Evolutionary conservation across 2,797 vertebrate genomes (phyloP).

Genomic region (Rhincodon typus): DNA sequence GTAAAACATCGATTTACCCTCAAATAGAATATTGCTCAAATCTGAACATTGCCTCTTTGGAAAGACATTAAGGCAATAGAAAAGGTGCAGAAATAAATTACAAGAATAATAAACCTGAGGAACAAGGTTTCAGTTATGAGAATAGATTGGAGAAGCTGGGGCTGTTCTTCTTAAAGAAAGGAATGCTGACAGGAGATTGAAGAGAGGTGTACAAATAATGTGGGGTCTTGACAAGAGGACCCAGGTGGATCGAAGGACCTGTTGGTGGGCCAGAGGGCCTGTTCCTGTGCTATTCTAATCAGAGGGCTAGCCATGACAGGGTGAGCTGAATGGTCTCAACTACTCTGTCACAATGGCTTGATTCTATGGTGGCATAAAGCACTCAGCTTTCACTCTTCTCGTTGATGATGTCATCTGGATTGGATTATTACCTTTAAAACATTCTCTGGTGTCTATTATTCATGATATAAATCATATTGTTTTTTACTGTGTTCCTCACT

Average conservation of each 20-base stretch:
- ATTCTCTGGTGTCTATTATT: neutral
- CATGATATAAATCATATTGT: neutral
- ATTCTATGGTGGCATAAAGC: neutral
- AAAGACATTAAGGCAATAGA: neutral
- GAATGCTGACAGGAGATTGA: neutral
- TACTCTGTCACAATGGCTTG: neutral
- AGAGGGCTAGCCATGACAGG: neutral
- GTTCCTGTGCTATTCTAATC: neutral
- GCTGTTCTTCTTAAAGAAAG: neutral
- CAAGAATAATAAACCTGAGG: neutral
- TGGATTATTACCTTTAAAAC: neutral
- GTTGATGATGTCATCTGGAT: conserved; percentile 16
- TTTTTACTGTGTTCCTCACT: neutral
- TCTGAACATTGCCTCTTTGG: neutral
- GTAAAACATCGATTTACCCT: neutral
- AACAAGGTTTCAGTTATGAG: too few species aligned
- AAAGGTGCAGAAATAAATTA: neutral
- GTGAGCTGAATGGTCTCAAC: neutral
- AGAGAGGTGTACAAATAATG: neutral
- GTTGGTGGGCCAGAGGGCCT: too few species aligned
- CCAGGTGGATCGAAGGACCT: neutral
- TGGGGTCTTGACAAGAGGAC: neutral
- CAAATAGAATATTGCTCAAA: neutral
- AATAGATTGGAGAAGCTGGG: neutral
- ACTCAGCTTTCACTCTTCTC: neutral